Conservation (phyloP, 2,113 vertebrate species). For the Saimiri boliviensis region DNA sequence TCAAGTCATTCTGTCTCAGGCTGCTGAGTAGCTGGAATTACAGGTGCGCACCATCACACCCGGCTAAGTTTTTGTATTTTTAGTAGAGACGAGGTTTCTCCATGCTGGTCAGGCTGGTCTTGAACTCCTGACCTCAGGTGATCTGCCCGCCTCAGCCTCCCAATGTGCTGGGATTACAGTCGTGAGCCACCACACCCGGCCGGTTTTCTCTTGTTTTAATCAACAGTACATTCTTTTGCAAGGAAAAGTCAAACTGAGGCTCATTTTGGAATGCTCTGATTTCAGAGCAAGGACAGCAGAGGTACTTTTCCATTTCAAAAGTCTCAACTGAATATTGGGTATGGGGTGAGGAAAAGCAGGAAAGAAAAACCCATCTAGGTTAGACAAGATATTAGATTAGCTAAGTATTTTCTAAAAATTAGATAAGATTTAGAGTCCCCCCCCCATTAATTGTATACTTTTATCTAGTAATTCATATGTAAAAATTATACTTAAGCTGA, state of each 20-base stretch:
- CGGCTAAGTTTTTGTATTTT: too few relatives aligned
- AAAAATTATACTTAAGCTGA: conserved; percentile 32
- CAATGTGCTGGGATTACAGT: too few relatives aligned
- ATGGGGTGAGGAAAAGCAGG: conserved; percentile 1
- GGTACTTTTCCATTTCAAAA: conserved; percentile 69
- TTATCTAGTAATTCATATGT: conserved; percentile 40
- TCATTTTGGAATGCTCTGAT: conserved; percentile 9
- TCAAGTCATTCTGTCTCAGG: too few relatives aligned
- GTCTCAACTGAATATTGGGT: conserved; percentile 50
- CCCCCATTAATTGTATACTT: neutral
- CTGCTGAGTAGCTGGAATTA: too few relatives aligned
- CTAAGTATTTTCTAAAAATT: conserved; percentile 59
- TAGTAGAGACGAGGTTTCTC: too few relatives aligned
- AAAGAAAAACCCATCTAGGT: conserved; percentile 34
- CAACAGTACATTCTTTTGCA: neutral
- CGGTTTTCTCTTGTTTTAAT: conserved; percentile 43
- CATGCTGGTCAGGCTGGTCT: too few relatives aligned
- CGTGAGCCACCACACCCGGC: too few relatives aligned
- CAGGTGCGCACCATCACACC: too few relatives aligned
- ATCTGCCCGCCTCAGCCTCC: too few relatives aligned
- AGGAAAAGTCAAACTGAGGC: neutral
- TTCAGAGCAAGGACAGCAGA: neutral
- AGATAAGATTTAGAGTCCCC: neutral
- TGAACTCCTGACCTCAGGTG: too few relatives aligned
- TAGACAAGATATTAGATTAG: conserved; percentile 54